These are phyloP conservation scores for Probosciger aterrimus DNA, from an alignment of 2,113 vertebrate species.

Conservation along the genomic window DNA sequence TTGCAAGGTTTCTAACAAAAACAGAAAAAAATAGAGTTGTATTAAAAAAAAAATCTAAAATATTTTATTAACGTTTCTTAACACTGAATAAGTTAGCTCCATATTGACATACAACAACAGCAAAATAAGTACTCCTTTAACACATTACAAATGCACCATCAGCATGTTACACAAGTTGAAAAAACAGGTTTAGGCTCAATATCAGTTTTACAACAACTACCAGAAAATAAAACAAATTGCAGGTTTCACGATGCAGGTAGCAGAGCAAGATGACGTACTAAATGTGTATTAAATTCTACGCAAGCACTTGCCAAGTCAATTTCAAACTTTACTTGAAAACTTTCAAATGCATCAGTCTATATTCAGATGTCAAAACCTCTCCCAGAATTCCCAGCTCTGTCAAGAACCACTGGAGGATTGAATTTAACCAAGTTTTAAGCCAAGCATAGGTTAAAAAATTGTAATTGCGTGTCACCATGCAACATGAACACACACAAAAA, in stretches of 20 bases:
- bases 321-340: background rate
- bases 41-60: background rate
- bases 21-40: background rate
- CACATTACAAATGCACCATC: background rate
- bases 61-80: background rate
- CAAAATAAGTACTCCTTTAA: background rate
- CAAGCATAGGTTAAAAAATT: background rate
- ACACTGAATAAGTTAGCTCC: background rate
- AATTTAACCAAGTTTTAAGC: background rate
- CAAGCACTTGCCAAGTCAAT: background rate
- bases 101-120: background rate
- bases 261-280: background rate
- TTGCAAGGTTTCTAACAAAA: background rate
- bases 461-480: background rate
- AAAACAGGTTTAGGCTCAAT: background rate
- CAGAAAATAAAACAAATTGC: background rate
- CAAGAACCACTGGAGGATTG: background rate
- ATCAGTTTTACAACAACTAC: background rate
- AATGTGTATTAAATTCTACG: background rate
- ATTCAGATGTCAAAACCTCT: background rate
- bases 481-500: background rate
- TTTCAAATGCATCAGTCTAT: background rate
- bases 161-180: rapidly evolving
- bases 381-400: background rate
- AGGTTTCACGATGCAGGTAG: background rate